A percentile compares a stretch with the other conserved stretches of the same genome.
Evolutionary conservation across 2,113 vertebrate species (phyloP).

Genomic region (Peromyscus californicus): DNA sequence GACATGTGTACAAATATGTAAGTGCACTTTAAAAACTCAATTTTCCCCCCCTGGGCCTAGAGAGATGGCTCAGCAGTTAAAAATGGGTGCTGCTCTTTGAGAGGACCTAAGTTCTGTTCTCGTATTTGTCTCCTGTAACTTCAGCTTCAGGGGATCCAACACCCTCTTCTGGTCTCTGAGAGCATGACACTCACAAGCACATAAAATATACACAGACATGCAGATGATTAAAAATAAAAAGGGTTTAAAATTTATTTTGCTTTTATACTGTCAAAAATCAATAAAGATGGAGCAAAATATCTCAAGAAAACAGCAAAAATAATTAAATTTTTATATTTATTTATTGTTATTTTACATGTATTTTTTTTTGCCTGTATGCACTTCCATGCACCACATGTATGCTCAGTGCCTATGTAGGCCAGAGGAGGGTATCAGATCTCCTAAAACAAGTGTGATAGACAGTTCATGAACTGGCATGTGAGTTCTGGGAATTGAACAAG

Average conservation of each 20-base stretch:
- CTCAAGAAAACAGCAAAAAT: not conserved
- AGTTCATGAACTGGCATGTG: not conserved
- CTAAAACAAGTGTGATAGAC: not conserved
- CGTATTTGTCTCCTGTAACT: not conserved
- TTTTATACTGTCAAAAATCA: slow-evolving; percentile 20
- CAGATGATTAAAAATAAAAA: not conserved
- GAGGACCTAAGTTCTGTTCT: too few species aligned
- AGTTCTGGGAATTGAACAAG: not conserved
- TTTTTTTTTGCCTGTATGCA: not conserved
- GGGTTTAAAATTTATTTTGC: not conserved
- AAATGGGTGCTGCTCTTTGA: too few species aligned
- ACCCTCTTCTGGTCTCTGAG: not conserved
- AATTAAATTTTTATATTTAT: not conserved
- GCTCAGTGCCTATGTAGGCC: not conserved
- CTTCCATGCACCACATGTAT: not conserved
- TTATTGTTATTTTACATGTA: not conserved
- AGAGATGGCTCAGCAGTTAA: not conserved
- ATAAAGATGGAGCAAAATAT: slow-evolving; percentile 6
- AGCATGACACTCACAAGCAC: not conserved
- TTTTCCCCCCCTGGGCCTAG: not conserved
- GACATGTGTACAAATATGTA: not conserved
- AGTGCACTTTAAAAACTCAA: not conserved
- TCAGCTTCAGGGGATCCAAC: not conserved
- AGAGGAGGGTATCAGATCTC: not conserved
- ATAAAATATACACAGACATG: not conserved